Evolutionary conservation across 2,888 invertebrate genomes (phyloP).

Genomic region (Spodoptera picta): DNA sequence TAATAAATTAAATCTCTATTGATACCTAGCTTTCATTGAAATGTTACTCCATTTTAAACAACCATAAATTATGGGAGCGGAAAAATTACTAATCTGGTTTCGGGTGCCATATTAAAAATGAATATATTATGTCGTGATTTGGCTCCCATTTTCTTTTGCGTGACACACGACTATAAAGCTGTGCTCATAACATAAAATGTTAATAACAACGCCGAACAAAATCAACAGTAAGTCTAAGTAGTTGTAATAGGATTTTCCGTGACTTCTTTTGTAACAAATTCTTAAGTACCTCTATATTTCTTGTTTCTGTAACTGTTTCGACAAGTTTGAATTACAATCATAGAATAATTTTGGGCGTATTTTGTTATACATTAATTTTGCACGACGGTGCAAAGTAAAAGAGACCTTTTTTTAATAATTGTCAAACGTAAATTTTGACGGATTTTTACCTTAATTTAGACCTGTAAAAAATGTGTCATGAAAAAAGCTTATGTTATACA

Average conservation of each 20-base stretch:
- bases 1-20: too few species aligned
- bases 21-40: not conserved
- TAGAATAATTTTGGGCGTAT: too few species aligned
- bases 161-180: slow-evolving; percentile 38
- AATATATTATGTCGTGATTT: slow-evolving; percentile 30
- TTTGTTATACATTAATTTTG: too few species aligned
- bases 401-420: too few species aligned
- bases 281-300: not conserved
- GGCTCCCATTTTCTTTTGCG: slow-evolving; percentile 37
- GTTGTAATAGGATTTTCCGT: slow-evolving; percentile 4
- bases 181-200: slow-evolving; percentile 37
- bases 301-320: slow-evolving; percentile 9
- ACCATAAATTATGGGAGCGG: slow-evolving; percentile 20
- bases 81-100: slow-evolving; percentile 44
- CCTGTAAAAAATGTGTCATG: too few species aligned
- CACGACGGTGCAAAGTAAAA: too few species aligned
- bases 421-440: too few species aligned
- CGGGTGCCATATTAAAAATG: slow-evolving; percentile 25
- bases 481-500: too few species aligned
- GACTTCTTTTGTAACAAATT: not conserved
- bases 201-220: slow-evolving; percentile 35
- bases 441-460: too few species aligned
- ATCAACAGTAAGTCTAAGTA: slow-evolving; percentile 4
- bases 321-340: slow-evolving; percentile 15
- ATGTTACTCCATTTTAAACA: slow-evolving; percentile 14